These are phyloP conservation scores for Rhagophthalmus giganteus DNA, from an alignment of 2,888 invertebrate species.

Conservation along the genomic window DNA sequence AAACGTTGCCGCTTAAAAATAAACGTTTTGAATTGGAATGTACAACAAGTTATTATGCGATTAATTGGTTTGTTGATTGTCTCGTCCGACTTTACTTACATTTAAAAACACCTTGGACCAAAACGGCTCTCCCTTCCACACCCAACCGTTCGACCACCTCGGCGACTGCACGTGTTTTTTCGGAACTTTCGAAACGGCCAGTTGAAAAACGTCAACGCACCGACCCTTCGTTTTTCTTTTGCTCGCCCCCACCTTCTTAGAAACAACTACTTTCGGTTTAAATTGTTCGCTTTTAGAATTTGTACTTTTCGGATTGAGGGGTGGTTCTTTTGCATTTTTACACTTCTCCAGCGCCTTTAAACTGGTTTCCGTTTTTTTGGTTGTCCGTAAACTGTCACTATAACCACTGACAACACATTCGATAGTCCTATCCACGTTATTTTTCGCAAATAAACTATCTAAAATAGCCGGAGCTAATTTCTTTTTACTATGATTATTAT, in stretches of 20 bases:
- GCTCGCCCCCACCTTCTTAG: conserved; percentile 36
- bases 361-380: conserved; percentile 31
- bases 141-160: conserved; percentile 91
- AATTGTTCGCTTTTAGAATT: conserved; percentile 30
- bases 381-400: conserved; percentile 46
- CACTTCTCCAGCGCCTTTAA: conserved; percentile 16
- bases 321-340: conserved; percentile 20
- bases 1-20: too few species aligned
- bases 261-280: conserved; percentile 30
- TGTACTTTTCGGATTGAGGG: conserved; percentile 31
- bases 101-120: conserved; percentile 84
- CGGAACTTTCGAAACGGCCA: conserved; percentile 40
- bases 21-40: not conserved
- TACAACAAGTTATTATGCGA: too few species aligned
- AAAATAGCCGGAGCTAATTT: conserved; percentile 52
- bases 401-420: conserved; percentile 50
- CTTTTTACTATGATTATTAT: conserved; percentile 28
- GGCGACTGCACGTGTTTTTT: conserved; percentile 55
- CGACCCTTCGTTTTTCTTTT: conserved; percentile 47
- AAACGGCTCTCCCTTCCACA: conserved; percentile 83
- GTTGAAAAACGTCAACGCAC: conserved; percentile 33
- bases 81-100: too few species aligned
- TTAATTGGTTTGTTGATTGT: too few species aligned
- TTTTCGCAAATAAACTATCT: conserved; percentile 62
- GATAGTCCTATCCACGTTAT: conserved; percentile 61